These are phyloP conservation scores for Etia nguti DNA, from an alignment of 2,113 vertebrate genomes.

Conservation along the genomic window DNA sequence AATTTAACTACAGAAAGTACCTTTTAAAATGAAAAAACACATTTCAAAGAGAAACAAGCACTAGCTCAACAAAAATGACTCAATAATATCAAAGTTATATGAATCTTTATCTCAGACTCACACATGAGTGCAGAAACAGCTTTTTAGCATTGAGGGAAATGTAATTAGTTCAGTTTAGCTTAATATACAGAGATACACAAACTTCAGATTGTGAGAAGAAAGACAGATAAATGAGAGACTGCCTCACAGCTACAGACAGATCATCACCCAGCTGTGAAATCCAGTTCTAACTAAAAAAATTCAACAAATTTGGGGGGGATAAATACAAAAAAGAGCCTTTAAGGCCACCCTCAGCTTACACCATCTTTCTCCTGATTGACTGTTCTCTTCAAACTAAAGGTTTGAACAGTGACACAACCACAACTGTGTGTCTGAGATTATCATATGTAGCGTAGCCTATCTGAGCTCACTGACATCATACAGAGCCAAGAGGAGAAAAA, in stretches of 20 bases:
- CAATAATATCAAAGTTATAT: neutral
- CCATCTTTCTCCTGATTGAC: fast-evolving
- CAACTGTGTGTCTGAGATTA: neutral
- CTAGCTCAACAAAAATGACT: neutral
- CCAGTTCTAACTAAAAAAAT: neutral
- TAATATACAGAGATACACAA: neutral
- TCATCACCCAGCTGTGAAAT: neutral
- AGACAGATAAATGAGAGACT: neutral
- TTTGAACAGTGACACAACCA: neutral
- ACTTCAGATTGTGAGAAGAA: neutral
- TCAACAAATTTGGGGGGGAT: neutral
- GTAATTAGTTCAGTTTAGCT: neutral
- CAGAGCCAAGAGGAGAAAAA: neutral
- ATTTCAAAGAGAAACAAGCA: neutral
- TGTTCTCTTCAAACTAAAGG: neutral
- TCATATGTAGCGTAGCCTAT: neutral
- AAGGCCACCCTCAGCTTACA: fast-evolving
- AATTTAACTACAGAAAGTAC: fast-evolving
- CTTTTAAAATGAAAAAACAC: neutral
- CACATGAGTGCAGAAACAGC: neutral
- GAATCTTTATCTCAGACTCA: fast-evolving
- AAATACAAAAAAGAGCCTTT: fast-evolving
- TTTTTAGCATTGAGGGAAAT: neutral
- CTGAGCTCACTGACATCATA: neutral
- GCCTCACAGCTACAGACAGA: neutral